Evolutionary conservation across 2,797 vertebrate genomes (phyloP).

Genomic region (Holocentrus rufus): DNA sequence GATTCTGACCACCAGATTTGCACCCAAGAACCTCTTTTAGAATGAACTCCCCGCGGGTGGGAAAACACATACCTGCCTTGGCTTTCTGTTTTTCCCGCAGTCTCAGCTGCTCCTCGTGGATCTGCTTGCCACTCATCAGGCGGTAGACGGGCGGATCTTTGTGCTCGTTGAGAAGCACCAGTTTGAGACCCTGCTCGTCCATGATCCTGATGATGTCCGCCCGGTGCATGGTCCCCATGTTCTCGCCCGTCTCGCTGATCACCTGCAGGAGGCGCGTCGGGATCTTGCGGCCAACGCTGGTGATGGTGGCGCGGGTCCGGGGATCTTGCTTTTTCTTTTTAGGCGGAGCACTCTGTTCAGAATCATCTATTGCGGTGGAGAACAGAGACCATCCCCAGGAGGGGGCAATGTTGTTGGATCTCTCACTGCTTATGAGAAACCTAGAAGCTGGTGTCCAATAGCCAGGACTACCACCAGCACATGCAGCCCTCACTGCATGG

Average conservation of each 20-base stretch:
- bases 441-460: constrained; percentile 31
- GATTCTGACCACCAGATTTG: too few species aligned
- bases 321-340: constrained; percentile 68
- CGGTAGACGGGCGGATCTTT: constrained; percentile 87
- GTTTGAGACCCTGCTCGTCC: constrained; percentile 83
- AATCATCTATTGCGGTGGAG: constrained; percentile 63
- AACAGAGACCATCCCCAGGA: constrained; percentile 60
- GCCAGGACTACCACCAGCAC: constrained; percentile 39
- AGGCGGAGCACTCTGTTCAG: constrained; percentile 10
- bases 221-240: constrained; percentile 88
- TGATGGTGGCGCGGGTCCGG: constrained; percentile 62
- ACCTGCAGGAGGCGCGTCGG: constrained; percentile 82
- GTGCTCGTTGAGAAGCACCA: constrained; percentile 81
- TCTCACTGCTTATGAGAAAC: constrained; percentile 23
- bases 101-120: constrained; percentile 87
- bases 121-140: constrained; percentile 91
- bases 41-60: not conserved
- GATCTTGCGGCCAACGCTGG: constrained; percentile 87
- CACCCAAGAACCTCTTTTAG: too few species aligned
- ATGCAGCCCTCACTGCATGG: constrained; percentile 64
- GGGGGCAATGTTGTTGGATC: not conserved
- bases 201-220: constrained; percentile 84
- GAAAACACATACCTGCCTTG: constrained; percentile 78
- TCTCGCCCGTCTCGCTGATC: constrained; percentile 82
- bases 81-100: constrained; percentile 83